These are phyloP conservation scores for Tetraneura akinire DNA, from an alignment of 1,140 invertebrate species.

Conservation along the genomic window DNA sequence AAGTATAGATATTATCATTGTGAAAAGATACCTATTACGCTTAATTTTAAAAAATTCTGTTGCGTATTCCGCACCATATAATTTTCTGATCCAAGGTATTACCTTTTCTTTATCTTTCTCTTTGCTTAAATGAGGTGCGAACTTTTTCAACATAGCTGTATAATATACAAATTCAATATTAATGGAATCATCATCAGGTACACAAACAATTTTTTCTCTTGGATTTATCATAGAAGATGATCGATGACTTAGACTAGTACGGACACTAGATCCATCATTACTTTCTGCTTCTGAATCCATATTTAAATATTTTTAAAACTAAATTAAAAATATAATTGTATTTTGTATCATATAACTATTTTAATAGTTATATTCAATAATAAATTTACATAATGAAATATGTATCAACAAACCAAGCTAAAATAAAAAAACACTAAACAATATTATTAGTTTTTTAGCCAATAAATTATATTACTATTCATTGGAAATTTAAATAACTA, in stretches of 20 bases:
- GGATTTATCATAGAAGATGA: not conserved
- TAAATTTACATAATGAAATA: too few species aligned
- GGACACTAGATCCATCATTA: constrained; percentile 5
- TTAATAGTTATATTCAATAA: too few species aligned
- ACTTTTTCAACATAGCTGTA: constrained; percentile 54
- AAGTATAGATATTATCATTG: constrained; percentile 55
- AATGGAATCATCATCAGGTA: constrained; percentile 34
- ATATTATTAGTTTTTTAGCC: too few species aligned
- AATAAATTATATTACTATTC: too few species aligned
- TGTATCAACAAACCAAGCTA: too few species aligned
- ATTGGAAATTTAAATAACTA: too few species aligned
- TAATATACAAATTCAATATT: constrained; percentile 53
- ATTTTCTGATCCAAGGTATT: constrained; percentile 55
- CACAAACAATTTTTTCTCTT: not conserved
- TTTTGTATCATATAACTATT: too few species aligned
- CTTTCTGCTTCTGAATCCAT: not conserved
- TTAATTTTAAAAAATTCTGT: constrained; percentile 56
- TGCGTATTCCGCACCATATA: constrained; percentile 56
- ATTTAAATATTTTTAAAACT: too few species aligned
- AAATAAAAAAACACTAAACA: too few species aligned
- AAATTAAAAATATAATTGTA: too few species aligned
- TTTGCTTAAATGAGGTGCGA: constrained; percentile 53
- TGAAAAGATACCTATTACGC: constrained; percentile 56
- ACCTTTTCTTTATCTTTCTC: constrained; percentile 51
- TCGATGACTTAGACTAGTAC: not conserved